Evolutionary conservation across 2,113 vertebrate species (phyloP).

Genomic region (Perognathus longimembris): DNA sequence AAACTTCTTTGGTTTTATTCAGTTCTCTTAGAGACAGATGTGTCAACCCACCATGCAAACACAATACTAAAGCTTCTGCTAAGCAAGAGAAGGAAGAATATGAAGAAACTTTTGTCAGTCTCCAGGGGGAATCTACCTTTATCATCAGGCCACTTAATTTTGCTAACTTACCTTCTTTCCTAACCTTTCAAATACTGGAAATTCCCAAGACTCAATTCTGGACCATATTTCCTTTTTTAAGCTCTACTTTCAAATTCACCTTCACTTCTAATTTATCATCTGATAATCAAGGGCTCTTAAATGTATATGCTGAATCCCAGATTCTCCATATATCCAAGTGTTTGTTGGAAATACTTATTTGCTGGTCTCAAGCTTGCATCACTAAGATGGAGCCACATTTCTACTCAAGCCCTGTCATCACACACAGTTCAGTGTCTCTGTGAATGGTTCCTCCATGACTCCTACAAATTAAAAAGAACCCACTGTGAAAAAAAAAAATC

Average conservation of each 20-base stretch:
- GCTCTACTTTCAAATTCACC: background rate
- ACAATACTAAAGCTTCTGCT: background rate
- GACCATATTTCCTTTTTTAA: background rate
- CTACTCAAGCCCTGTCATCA: background rate
- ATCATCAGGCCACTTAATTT: background rate
- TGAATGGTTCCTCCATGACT: background rate
- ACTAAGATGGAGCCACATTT: background rate
- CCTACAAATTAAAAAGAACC: background rate
- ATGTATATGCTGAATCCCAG: background rate
- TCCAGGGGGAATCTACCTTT: background rate
- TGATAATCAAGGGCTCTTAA: background rate
- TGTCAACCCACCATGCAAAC: background rate
- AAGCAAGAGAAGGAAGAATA: slow-evolving; percentile 4
- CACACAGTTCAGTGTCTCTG: background rate
- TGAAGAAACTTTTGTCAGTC: background rate
- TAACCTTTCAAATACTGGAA: background rate
- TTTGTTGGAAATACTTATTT: background rate
- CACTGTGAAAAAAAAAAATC: background rate
- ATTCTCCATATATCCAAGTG: background rate
- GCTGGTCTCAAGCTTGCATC: background rate
- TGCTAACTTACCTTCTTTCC: background rate
- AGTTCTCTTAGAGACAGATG: background rate
- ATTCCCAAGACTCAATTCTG: background rate
- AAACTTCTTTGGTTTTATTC: background rate
- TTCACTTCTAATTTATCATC: background rate